Base-by-base conservation (phyloP, 1,140 invertebrate species). In the Drosophila nannoptera region DNA sequence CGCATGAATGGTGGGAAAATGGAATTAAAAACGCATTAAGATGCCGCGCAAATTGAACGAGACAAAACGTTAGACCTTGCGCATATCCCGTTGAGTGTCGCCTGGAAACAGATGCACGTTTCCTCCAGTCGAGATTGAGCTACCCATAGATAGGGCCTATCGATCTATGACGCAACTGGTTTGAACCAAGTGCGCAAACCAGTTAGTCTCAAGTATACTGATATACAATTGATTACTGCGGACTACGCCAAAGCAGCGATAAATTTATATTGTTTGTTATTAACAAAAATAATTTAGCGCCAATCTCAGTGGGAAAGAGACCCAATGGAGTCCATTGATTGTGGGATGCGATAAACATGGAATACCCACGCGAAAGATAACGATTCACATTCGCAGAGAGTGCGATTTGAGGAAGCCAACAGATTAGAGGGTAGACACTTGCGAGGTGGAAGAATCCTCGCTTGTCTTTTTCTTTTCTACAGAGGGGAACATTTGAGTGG, bases 141-240 rank as follows among this genome's bases (percentile, higher is more conserved):
- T 12, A 14, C 12, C 40, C 40, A 40, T 32, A 61, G 66, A 43
- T 36, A 63, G 29, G 11, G 43, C 60, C 49, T 56, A 63, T 54
- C 60, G 33, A 55, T 42, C 36, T 2, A 59, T 82, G 78, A 82
- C 78, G 78, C 60, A 69, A 73, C 70, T 77, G 55, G 36, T 55
- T 8, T n/a, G 11, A 12, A 54, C 9, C 12, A 74, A 66, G 29
- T 71, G 35, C 78, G 78, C 50, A 81, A 81, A 82, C 78, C 78
- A 82, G 78, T 82, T 77, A 55, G 35, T 46, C 38, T 81, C 70
- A 64, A 81, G 78, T 81, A 22, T 22, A 12, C 36, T 49, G 38
- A 43, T 46, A 22, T 38, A 12, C 8, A 7, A 11, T 62, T 63
- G 61, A 69, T 64, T 61, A 74, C 73, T 77, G 69, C 56, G 36